Percentiles rank a stretch among this genome's conserved stretches.
phyloP scores from a whole-genome alignment of 2,113 vertebrate species.

The Callopanchax toddi region DNA sequence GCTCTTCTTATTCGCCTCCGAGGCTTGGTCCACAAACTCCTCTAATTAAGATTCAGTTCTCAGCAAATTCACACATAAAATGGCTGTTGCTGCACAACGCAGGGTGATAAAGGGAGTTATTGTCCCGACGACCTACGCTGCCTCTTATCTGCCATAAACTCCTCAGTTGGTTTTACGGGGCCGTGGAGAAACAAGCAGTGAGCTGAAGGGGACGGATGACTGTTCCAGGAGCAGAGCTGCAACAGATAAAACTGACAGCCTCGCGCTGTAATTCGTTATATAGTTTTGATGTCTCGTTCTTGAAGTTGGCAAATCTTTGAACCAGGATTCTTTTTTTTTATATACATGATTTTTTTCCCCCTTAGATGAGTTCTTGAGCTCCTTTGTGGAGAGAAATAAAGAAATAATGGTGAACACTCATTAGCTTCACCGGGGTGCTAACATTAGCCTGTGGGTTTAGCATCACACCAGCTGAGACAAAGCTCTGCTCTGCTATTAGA shows the following conservation, averaged over 20 bases:
- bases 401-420: conserved; percentile 21
- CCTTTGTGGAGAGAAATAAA: not conserved
- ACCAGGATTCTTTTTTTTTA: not conserved
- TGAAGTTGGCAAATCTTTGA: conserved; percentile 39
- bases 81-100: conserved; percentile 50
- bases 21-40: conserved; percentile 68
- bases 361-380: conserved; percentile 11
- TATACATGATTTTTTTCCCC: conserved; percentile 3
- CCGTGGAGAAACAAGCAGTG: conserved; percentile 57
- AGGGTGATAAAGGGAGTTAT: conserved; percentile 76
- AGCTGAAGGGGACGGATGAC: conserved; percentile 69
- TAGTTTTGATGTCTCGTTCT: conserved; percentile 26
- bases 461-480: conserved; percentile 37
- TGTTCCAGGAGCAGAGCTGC: conserved; percentile 72
- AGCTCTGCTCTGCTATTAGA: conserved; percentile 45
- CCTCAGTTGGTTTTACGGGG: conserved; percentile 76
- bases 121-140: conserved; percentile 71
- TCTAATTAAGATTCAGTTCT: conserved; percentile 79
- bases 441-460: conserved; percentile 45
- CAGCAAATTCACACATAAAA: conserved; percentile 69
- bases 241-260: conserved; percentile 64
- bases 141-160: conserved; percentile 81
- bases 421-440: conserved; percentile 31
- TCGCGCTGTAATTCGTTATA: conserved; percentile 23
- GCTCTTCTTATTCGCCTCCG: conserved; percentile 49